Evolutionary conservation across 2,797 vertebrate genomes (phyloP).

Genomic region (Brachyalestes nurse): DNA sequence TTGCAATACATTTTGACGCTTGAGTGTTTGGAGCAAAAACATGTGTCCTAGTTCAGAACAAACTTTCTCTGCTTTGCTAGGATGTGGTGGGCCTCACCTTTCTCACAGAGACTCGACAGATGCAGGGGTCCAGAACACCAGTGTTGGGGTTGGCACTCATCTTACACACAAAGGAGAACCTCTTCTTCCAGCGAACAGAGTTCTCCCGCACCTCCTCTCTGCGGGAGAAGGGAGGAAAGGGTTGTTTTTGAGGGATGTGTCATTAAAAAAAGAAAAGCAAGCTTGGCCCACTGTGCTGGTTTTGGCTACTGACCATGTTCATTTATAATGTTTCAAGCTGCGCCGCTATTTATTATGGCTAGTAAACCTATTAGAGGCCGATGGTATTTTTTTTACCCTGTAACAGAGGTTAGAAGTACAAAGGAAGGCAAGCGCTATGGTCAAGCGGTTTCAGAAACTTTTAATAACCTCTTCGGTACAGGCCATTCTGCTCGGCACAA

Average conservation of each 20-base stretch:
- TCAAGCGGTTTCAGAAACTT: neutral
- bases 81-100: conserved; percentile 79
- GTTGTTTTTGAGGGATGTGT: neutral
- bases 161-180: conserved; percentile 93
- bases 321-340: conserved; percentile 4
- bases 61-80: neutral
- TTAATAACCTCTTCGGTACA: neutral
- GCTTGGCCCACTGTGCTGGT: neutral
- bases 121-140: conserved; percentile 91
- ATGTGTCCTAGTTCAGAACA: neutral
- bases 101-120: conserved; percentile 93
- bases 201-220: conserved; percentile 95
- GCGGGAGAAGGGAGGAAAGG: neutral
- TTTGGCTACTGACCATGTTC: conserved; percentile 13
- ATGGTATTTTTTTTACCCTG: neutral
- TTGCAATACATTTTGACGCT: too few relatives aligned
- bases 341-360: conserved; percentile 33
- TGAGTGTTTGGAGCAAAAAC: too few relatives aligned
- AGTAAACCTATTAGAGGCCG: neutral
- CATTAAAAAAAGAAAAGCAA: neutral
- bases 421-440: neutral
- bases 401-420: conserved; percentile 14
- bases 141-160: conserved; percentile 96
- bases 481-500: neutral
- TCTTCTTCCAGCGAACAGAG: conserved; percentile 93